phyloP scores from a whole-genome alignment of 2,888 invertebrate species.

The Muscina levida region DNA sequence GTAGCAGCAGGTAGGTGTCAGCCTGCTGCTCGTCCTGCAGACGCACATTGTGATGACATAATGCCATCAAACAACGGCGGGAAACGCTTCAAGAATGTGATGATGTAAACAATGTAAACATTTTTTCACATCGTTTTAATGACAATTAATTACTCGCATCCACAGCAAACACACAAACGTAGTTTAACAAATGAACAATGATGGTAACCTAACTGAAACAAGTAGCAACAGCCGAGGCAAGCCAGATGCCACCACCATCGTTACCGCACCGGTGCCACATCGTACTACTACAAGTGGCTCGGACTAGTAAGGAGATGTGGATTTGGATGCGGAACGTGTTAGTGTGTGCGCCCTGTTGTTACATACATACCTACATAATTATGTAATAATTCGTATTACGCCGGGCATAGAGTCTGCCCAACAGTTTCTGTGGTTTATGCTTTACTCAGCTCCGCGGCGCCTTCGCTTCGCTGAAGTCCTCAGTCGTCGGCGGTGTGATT shows the following conservation, averaged over 20 bases:
- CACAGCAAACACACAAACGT: neutral
- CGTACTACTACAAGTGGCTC: neutral
- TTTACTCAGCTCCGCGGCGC: no score
- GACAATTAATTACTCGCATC: constrained; percentile 47
- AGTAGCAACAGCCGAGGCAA: neutral
- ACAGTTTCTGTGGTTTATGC: neutral
- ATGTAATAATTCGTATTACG: constrained; percentile 27
- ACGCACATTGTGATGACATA: constrained; percentile 40
- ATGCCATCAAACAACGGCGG: neutral
- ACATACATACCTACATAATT: no score
- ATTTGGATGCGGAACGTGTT: neutral
- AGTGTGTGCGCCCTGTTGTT: neutral
- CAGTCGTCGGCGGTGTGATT: constrained; percentile 11
- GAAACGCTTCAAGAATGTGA: constrained; percentile 45
- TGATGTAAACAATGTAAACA: constrained; percentile 57
- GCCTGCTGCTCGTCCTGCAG: no score
- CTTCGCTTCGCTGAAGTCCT: neutral
- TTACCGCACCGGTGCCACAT: neutral
- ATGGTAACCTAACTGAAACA: constrained; percentile 10
- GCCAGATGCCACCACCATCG: neutral
- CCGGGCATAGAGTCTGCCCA: constrained; percentile 18
- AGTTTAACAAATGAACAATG: neutral
- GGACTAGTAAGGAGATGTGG: neutral
- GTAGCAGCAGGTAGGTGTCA: no score
- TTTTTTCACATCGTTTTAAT: constrained; percentile 55